Base-by-base conservation (phyloP, 2,113 vertebrate genomes). In the Rhea pennata region DNA sequence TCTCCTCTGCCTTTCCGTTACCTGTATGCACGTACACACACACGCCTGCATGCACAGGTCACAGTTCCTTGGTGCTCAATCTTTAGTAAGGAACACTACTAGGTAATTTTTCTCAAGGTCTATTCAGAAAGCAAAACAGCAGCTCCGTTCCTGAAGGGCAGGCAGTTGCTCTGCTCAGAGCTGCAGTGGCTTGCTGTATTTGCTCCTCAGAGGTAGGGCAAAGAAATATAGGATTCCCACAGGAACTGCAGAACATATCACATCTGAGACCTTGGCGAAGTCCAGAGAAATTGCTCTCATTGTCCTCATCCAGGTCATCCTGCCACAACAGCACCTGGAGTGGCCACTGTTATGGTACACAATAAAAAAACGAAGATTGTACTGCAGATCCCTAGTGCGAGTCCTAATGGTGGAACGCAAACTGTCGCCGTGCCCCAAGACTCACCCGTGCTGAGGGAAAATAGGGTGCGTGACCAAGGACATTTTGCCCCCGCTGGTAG, bases 31-130 rank as follows among this genome's bases (percentile, higher is more conserved):
- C 4, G 15, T 24, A 59, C 24, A 31, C 36, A 54, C 56, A 59
- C 40, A 15, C 17, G 24, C 5, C 29, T 59, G 0, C 62, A 36
- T 2, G 46, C 10, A 51, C 9, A 69, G 76, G 59, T 39, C 85
- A 51, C 53, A 62, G 53, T 51, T 65, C 53, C 76, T 42, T 5
- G 8, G 48, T 15, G 9, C 39, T 71, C 39, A 48, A 4, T 71
- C 59, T 59, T 84, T 3, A 74, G 24, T 5, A 75, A 82, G 54
- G 66, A 87, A 23, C 0, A 1, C 8, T 23, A 78, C 8, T 20
- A 78, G 64, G 61, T 36, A 33, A 92, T 85, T 90, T 59, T 87
- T 71, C 65, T 23, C 75, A 21, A 93, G 64, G 54, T 58, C 50
- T 94, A 53, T 82, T 91, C 74, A 70, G 48, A 48, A 31, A 76